These are phyloP conservation scores for Thereva nobilitata DNA, from an alignment of 2,888 invertebrate species.

Conservation along the genomic window DNA sequence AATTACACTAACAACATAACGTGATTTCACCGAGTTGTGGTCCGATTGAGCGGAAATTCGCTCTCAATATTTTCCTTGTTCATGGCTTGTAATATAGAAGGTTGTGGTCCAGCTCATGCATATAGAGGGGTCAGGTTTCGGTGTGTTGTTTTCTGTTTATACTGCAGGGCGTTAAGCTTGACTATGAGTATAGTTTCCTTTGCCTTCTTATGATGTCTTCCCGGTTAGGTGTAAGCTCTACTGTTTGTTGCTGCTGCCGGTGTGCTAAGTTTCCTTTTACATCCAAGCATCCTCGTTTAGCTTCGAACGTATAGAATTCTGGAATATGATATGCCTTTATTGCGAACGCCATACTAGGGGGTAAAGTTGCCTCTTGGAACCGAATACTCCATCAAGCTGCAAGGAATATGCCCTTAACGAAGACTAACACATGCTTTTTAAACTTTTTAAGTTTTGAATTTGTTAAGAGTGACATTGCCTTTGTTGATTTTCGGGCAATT, in stretches of 20 bases:
- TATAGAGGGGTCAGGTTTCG: background rate
- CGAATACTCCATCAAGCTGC: constrained; percentile 2
- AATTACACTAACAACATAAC: too few species aligned
- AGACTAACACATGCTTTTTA: too few species aligned
- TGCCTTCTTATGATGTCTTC: constrained; percentile 3
- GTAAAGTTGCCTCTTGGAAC: constrained; percentile 16
- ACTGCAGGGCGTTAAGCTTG: constrained; percentile 9
- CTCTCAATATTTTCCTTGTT: too few species aligned
- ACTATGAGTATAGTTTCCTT: background rate
- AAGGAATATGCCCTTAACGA: too few species aligned
- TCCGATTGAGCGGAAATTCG: too few species aligned
- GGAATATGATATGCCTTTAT: constrained; percentile 26
- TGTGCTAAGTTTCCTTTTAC: constrained; percentile 10
- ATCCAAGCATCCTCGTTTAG: constrained; percentile 20
- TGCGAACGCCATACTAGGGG: constrained; percentile 1
- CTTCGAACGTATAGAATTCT: constrained; percentile 16
- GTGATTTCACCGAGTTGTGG: too few species aligned
- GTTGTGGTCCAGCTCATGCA: constrained; percentile 29
- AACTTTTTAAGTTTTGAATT: too few species aligned
- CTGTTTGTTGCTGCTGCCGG: background rate
- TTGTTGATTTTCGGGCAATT: too few species aligned
- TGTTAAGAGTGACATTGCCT: too few species aligned
- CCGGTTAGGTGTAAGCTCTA: background rate
- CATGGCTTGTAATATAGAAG: too few species aligned
- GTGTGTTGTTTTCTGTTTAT: constrained; percentile 21